Evolutionary conservation across 2,113 vertebrate species (phyloP).

Genomic region (Proterorhinus semilunaris): DNA sequence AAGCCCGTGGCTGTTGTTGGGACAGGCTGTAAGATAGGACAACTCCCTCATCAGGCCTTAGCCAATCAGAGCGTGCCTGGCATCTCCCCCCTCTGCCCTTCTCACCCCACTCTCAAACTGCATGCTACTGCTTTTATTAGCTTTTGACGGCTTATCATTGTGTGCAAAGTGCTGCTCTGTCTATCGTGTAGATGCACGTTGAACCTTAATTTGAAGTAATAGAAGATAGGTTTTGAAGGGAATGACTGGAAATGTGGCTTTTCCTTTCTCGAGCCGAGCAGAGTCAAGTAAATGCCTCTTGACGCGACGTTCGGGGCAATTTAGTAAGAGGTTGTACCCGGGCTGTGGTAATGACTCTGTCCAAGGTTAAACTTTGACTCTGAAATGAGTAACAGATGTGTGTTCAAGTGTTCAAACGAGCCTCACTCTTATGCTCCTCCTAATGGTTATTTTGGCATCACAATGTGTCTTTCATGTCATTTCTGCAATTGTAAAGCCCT

Average conservation of each 20-base stretch:
- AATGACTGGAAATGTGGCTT: constrained; percentile 67
- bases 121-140: constrained; percentile 70
- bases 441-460: neutral
- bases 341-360: constrained; percentile 71
- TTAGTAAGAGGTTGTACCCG: constrained; percentile 58
- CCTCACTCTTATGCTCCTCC: neutral
- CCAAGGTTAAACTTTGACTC: constrained; percentile 58
- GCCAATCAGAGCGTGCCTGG: constrained; percentile 47
- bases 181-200: constrained; percentile 70
- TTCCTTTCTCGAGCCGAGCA: constrained; percentile 41
- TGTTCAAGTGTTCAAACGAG: neutral
- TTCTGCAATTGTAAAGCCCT: neutral
- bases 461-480: neutral
- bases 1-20: constrained; percentile 55
- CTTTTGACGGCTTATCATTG: constrained; percentile 74
- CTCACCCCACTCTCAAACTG: constrained; percentile 53
- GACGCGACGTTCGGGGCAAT: constrained; percentile 57
- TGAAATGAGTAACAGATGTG: constrained; percentile 75
- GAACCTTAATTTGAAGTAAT: constrained; percentile 71
- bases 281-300: constrained; percentile 62
- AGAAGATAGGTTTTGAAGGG: constrained; percentile 75
- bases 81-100: constrained; percentile 26
- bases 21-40: constrained; percentile 41
- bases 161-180: constrained; percentile 73
- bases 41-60: constrained; percentile 49